Conservation (phyloP, 2,113 vertebrate genomes). For the Poecile atricapillus region DNA sequence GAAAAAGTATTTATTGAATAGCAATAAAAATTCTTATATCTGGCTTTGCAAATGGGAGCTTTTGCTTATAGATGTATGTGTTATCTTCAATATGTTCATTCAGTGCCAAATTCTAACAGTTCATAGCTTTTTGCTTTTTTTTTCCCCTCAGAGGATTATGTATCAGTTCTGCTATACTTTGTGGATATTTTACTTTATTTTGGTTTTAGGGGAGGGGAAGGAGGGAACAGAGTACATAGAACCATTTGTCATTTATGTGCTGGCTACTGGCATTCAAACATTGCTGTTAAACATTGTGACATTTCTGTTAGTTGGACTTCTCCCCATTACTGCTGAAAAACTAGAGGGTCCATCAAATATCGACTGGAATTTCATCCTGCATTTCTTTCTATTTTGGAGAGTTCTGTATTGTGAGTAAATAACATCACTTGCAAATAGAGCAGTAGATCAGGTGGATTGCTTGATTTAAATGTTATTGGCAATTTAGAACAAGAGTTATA, state of each 20-base stretch:
- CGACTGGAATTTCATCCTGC: neutral
- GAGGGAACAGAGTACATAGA: neutral
- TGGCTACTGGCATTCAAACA: neutral
- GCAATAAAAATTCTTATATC: neutral
- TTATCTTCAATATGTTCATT: neutral
- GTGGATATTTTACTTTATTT: neutral
- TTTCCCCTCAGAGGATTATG: neutral
- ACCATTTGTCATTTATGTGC: neutral
- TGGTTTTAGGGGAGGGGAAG: neutral
- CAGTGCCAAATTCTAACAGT: neutral
- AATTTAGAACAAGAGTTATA: neutral
- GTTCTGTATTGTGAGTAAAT: neutral
- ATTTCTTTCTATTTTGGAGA: neutral
- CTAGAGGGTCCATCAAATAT: neutral
- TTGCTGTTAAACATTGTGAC: neutral
- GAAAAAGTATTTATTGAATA: neutral
- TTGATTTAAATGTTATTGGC: neutral
- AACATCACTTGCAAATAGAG: neutral
- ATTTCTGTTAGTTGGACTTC: neutral
- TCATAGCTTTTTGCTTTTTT: neutral
- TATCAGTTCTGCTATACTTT: neutral
- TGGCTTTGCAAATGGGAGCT: neutral
- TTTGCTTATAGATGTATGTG: neutral
- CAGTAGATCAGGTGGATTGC: neutral
- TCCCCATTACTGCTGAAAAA: neutral